Evolutionary conservation across 2,113 vertebrate genomes (phyloP), one percentile per base, ranked within the genome.

Genomic region (Anarrhichthys ocellatus): DNA sequence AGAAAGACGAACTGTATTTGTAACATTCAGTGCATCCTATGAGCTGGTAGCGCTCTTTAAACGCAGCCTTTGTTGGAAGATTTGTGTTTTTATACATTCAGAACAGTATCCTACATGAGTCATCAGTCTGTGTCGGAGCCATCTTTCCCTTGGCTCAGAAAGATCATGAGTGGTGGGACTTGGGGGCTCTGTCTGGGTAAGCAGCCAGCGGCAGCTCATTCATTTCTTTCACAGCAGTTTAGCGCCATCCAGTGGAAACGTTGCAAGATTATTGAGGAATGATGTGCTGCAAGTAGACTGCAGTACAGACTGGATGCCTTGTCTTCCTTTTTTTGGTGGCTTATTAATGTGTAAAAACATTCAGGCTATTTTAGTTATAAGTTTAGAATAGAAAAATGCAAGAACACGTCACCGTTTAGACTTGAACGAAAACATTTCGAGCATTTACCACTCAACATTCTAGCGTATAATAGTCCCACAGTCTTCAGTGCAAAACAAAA

Each of bases 121-220:
- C 87, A 92, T 93, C 83, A 50, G 84, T 91, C 86, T 92, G 83
- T 90, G 89, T 87, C 90, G 77, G 17, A 78, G 81, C 11, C 86
- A 70, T 83, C 61, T 88, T 63, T 76, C 86, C 87, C 76, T 74
- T 10, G 46, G 85, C 89, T 82, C 88, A 52, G 20, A 76, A 67
- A 89, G 85, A 92, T 94, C 92, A 94, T 87, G 91, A 92, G 86
- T 85, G 14, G n/a, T 76, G 92, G 88, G 90, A 83, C 81, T 90
- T 42, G 9, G 87, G 89, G 89, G 84, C 79, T 73, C 29, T 72
- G 76, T 74, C 80, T 82, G 77, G 29, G 15, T 65, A 72, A 77
- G 80, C 72, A 76, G 61, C 62, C 82, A 59, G 61, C 52, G 56
- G 64, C 27, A 3, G 52, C n/a, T 48, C 22, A 24, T 14, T 42